Evolutionary conservation across 2,113 vertebrate genomes (phyloP), one percentile per base, ranked within the genome.

Genomic region (Typhlomys cinereus): DNA sequence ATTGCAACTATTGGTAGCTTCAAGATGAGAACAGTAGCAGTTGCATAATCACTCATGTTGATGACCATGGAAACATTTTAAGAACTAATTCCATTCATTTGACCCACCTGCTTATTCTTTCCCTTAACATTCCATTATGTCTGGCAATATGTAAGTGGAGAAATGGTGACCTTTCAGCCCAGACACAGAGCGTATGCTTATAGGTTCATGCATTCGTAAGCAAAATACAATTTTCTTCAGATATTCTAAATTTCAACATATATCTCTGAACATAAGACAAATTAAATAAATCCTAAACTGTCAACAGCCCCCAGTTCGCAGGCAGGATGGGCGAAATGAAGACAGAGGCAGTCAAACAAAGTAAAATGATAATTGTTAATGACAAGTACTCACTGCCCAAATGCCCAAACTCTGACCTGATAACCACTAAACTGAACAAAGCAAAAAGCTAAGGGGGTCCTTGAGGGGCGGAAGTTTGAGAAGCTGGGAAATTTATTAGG

Each of bases 161-260:
- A 95, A 93, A 93, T 29, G 23, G 15, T 75, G 20, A 71, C 10
- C 75, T 86, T 89, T 83, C 39, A 25, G 36, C 79, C 31, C 46
- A 85, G 5, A 52, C 59, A 62, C 85, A 95, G 27, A 94, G 84
- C n/a, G 48, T 23, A 29, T 57, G n/a, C 21, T 67, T 31, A 93
- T 46, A 25, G 10, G 41, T 21, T 66, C 25, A 64, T 39, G 41
- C 6, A 41, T 29, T 82, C 10, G 39, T 73, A 48, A 84, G 10
- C 57, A 36, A 71, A 80, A 61, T 23, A 89, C 6, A 50, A 62
- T 66, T 61, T 74, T 52, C 82, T 84, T 67, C 78, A 90, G 41
- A 79, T 7, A 61, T 66, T 90, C 66, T 89, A 44, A 88, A 90
- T 69, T 70, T 76, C n/a, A 90, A 80, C 44, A 80, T 78, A 54